phyloP scores from a whole-genome alignment of 2,888 invertebrate genomes.

The Adelphocoris suturalis region DNA sequence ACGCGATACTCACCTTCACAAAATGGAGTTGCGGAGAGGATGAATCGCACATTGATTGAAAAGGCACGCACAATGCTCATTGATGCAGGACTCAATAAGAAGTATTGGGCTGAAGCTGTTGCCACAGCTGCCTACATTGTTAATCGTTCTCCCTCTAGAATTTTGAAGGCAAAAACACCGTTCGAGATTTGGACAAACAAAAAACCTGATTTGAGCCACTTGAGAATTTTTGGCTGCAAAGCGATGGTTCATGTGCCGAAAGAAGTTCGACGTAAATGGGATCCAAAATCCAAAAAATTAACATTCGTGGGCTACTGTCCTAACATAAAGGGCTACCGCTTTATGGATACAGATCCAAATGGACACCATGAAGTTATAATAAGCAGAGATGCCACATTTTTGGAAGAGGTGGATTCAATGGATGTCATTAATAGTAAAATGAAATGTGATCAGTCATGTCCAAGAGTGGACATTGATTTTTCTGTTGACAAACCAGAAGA shows the following conservation, averaged over 20 bases:
- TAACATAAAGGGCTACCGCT: slow-evolving; percentile 27
- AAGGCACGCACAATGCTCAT: slow-evolving; percentile 43
- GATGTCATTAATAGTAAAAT: too few species aligned
- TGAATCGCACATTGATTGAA: slow-evolving; percentile 56
- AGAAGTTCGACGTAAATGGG: slow-evolving; percentile 57
- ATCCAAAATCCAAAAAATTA: slow-evolving; percentile 45
- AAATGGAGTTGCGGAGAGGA: slow-evolving; percentile 73
- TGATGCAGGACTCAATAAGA: slow-evolving; percentile 21
- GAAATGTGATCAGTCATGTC: too few species aligned
- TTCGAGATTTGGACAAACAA: slow-evolving; percentile 50
- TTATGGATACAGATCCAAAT: slow-evolving; percentile 16
- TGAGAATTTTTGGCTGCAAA: slow-evolving; percentile 41
- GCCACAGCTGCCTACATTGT: slow-evolving; percentile 25
- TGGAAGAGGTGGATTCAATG: neutral
- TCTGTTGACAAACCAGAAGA: neutral
- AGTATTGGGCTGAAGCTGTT: slow-evolving; percentile 67
- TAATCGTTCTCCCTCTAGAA: slow-evolving; percentile 62
- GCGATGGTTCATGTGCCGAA: slow-evolving; percentile 61
- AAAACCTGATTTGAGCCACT: slow-evolving; percentile 43
- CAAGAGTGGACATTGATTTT: too few species aligned
- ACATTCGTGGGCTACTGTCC: slow-evolving; percentile 58
- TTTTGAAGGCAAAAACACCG: slow-evolving; percentile 53
- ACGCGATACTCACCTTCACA: slow-evolving; percentile 71
- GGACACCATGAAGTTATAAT: neutral
- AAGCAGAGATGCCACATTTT: slow-evolving; percentile 21